phyloP scores from a whole-genome alignment of 2,797 vertebrate species.

The Pipistrellus kuhlii region DNA sequence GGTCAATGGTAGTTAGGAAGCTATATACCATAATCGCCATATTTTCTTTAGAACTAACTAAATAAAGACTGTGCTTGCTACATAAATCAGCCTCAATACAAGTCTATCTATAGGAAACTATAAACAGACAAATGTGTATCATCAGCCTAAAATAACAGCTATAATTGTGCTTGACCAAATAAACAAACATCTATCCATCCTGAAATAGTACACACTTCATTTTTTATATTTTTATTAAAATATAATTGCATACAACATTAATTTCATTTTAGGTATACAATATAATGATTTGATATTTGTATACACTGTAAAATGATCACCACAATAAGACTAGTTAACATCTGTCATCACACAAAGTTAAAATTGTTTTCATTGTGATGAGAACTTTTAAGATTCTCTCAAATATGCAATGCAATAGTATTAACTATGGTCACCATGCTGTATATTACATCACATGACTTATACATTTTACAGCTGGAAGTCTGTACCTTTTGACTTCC shows the following conservation, averaged over 20 bases:
- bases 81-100: background rate
- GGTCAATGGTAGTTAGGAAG: background rate
- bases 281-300: background rate
- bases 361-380: background rate
- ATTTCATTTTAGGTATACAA: background rate
- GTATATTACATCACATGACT: background rate
- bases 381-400: background rate
- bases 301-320: background rate
- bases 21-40: background rate
- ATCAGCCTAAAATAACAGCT: background rate
- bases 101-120: conserved; percentile 36
- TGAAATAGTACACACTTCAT: background rate
- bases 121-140: background rate
- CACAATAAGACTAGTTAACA: background rate
- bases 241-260: background rate
- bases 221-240: background rate
- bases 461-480: background rate
- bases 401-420: background rate
- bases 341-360: background rate
- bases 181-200: background rate
- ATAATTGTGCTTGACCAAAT: background rate
- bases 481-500: background rate
- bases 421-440: background rate
- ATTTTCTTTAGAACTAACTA: background rate
- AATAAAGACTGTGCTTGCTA: background rate